A percentile compares a stretch with the other conserved stretches of the same genome.
Conservation (phyloP, 2,888 invertebrate genomes). For the Schrankia costaestrigalis region DNA sequence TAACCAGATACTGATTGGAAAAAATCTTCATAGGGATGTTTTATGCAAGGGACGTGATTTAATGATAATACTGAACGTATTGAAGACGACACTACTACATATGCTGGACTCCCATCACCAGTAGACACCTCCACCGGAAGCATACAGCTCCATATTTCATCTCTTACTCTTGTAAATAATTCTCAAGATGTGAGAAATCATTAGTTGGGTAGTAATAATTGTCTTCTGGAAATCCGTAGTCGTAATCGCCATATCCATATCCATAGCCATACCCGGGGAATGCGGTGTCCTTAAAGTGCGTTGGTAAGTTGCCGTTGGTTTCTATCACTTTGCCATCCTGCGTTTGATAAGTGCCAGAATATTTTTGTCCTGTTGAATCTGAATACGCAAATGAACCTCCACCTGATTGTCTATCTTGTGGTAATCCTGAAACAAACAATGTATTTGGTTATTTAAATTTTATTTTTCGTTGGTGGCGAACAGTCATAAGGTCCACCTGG, state of each 20-base stretch:
- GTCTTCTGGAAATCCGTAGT: conserved; percentile 20
- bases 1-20: too few relatives aligned
- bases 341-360: conserved; percentile 63
- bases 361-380: conserved; percentile 67
- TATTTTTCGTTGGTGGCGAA: too few relatives aligned
- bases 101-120: conserved; percentile 22
- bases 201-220: conserved; percentile 55
- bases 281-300: conserved; percentile 33
- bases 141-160: conserved; percentile 32
- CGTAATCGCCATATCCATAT: too few relatives aligned
- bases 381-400: conserved; percentile 59
- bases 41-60: too few relatives aligned
- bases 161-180: conserved; percentile 65
- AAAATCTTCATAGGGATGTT: too few relatives aligned
- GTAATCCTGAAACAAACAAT: conserved; percentile 17
- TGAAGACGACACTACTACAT: too few relatives aligned
- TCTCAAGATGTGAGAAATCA: conserved; percentile 61
- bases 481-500: too few relatives aligned
- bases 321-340: conserved; percentile 45
- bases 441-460: too few relatives aligned
- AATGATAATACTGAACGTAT: too few relatives aligned
- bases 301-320: conserved; percentile 24
- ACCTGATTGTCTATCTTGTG: conserved; percentile 24
- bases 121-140: conserved; percentile 56
- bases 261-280: conserved; percentile 14